These are phyloP conservation scores for Pogonocichla stellata DNA, from an alignment of 2,113 vertebrate genomes.

Conservation along the genomic window DNA sequence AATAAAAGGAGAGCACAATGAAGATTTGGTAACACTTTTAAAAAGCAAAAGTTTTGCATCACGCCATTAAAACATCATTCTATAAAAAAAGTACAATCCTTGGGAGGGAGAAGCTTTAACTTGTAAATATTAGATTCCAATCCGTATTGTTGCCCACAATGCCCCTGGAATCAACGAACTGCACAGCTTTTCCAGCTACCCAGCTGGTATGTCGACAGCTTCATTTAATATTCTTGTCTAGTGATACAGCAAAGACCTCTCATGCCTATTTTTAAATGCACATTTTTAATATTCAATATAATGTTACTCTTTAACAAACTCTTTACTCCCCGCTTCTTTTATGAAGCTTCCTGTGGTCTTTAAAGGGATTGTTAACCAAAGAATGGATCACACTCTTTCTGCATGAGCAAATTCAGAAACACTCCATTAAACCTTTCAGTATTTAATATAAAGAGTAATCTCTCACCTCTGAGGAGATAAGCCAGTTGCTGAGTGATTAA, in stretches of 20 bases:
- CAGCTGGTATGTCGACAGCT: conserved; percentile 50
- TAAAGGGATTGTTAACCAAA: conserved; percentile 91
- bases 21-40: conserved; percentile 7
- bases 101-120: conserved; percentile 28
- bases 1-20: not conserved
- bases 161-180: conserved; percentile 36
- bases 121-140: conserved; percentile 63
- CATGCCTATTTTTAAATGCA: conserved; percentile 78
- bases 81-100: not conserved
- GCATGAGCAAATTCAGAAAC: conserved; percentile 82
- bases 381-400: conserved; percentile 86
- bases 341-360: conserved; percentile 83
- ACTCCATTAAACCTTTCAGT: conserved; percentile 89
- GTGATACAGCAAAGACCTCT: conserved; percentile 64
- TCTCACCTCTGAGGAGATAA: conserved; percentile 93
- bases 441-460: conserved; percentile 74
- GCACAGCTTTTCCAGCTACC: conserved; percentile 48
- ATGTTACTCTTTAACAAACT: conserved; percentile 85
- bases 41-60: conserved; percentile 11
- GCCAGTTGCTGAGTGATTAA: conserved; percentile 87
- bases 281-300: conserved; percentile 81
- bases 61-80: not conserved
- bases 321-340: conserved; percentile 85
- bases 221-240: conserved; percentile 73
- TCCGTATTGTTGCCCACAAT: conserved; percentile 44